These are phyloP conservation scores for Pyrgilauda ruficollis DNA, from an alignment of 2,113 vertebrate species.

Conservation along the genomic window DNA sequence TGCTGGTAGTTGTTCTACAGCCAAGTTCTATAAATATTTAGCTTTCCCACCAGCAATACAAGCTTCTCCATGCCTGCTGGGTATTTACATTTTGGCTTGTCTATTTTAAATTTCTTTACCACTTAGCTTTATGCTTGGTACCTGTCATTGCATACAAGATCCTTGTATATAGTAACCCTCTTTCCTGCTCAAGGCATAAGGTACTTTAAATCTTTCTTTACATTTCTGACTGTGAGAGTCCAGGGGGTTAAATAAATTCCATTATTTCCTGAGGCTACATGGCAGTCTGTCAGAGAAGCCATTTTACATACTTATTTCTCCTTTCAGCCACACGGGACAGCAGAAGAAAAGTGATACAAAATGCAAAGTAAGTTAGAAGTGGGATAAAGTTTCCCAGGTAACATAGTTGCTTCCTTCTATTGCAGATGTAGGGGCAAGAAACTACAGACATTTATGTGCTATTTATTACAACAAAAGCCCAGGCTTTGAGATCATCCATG, in stretches of 20 bases:
- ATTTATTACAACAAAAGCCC: constrained; percentile 93
- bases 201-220: not conserved
- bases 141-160: not conserved
- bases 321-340: not conserved
- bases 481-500: constrained; percentile 96
- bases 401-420: not conserved
- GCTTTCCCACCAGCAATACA: not conserved
- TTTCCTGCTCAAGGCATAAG: not conserved
- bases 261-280: not conserved
- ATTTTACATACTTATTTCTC: not conserved
- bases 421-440: constrained; percentile 91
- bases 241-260: not conserved
- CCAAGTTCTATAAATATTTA: not conserved
- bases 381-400: not conserved
- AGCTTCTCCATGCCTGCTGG: not conserved
- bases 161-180: not conserved
- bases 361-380: not conserved
- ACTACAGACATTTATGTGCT: constrained; percentile 88
- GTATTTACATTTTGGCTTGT: not conserved
- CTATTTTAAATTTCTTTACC: not conserved
- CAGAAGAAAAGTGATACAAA: not conserved
- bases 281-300: not conserved
- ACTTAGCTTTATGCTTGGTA: not conserved
- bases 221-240: not conserved
- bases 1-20: not conserved